Evolutionary conservation across 2,113 vertebrate species (phyloP).

Genomic region (Scomber scombrus): DNA sequence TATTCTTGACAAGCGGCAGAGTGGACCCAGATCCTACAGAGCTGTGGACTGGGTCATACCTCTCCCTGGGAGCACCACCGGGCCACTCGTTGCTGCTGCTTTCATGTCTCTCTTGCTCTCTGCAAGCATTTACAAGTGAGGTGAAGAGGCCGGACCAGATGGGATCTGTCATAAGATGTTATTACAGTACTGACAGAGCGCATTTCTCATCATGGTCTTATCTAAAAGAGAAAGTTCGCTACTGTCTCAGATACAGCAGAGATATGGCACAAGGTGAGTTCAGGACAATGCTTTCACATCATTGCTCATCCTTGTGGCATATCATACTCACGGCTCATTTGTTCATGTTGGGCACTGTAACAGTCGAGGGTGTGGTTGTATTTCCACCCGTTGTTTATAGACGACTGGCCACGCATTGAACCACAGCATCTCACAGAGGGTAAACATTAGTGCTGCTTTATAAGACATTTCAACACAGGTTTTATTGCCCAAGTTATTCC

Average conservation of each 20-base stretch:
- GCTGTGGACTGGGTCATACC: conserved; percentile 3
- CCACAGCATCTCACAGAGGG: conserved; percentile 33
- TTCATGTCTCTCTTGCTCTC: conserved; percentile 61
- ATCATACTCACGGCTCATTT: not conserved
- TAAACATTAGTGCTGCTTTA: conserved; percentile 62
- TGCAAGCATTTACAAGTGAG: conserved; percentile 58
- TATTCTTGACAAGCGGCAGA: conserved; percentile 63
- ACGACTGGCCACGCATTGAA: conserved; percentile 29
- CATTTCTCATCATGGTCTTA: conserved; percentile 58
- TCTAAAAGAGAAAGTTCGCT: conserved; percentile 28
- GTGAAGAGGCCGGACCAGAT: conserved; percentile 59
- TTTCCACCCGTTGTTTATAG: conserved; percentile 16
- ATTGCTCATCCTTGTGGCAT: conserved; percentile 19
- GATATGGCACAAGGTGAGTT: conserved; percentile 38
- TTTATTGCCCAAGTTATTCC: conserved; percentile 25
- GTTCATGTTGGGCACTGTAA: not conserved
- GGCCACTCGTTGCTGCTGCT: conserved; percentile 48
- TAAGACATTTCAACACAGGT: conserved; percentile 39
- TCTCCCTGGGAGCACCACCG: conserved; percentile 48
- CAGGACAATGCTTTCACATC: conserved; percentile 9
- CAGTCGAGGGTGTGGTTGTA: conserved; percentile 18
- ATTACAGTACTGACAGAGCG: conserved; percentile 60
- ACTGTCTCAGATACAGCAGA: not conserved
- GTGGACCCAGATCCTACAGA: conserved; percentile 57
- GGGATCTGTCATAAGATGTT: conserved; percentile 59